Evolutionary conservation across 2,797 vertebrate genomes (phyloP), one percentile per base, ranked within the genome.

Genomic region (Psittacula echo): DNA sequence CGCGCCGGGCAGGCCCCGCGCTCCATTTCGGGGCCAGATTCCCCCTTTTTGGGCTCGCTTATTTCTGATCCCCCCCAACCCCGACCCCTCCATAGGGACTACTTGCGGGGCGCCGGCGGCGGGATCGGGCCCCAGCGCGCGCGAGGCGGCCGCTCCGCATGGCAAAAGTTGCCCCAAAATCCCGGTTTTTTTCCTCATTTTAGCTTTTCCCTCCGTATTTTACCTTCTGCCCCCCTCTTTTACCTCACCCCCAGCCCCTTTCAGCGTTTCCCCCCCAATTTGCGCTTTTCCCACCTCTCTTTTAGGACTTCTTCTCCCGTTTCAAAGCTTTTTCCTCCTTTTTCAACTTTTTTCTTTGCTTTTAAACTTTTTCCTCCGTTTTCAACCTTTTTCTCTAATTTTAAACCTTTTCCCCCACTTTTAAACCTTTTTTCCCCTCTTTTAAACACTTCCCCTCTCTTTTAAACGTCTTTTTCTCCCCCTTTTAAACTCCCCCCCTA

Each of bases 171-270:
- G 14, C 37, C 47, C 29, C 3, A 42, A 65, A 41, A 23, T 68
- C 48, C 27, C 4, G 5, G 1, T 34, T 0, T 89, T 78, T n/a
- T 2, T 1, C 10, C 48, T 16, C 5, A 18, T 39, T 74, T 47
- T 3, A 42, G 2, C 12, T 4, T 61, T 8, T 37, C 51, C 51
- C 51, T 30, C 51, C 17, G 10, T 27, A 53, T 53, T 30, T 30
- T 11, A 7, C 51, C 17, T 53, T 53, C 16, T 18, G 16, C 1
- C 16, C 6, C 21, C 6, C 6, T 14, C 9, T 71, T 62, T 51
- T 29, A 0, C 26, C 21, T 8, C 10, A 7, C 4, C 22, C 6
- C 2, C 16, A 14, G 2, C 9, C 2, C 2, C 10, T 45, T 76
- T 23, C 6, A 50, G 11, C 22, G 37, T 37, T 37, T 37, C 37